A percentile compares a stretch with the other conserved stretches of the same genome.
phyloP scores from a whole-genome alignment of 2,888 invertebrate species.

The Latheticus oryzae region DNA sequence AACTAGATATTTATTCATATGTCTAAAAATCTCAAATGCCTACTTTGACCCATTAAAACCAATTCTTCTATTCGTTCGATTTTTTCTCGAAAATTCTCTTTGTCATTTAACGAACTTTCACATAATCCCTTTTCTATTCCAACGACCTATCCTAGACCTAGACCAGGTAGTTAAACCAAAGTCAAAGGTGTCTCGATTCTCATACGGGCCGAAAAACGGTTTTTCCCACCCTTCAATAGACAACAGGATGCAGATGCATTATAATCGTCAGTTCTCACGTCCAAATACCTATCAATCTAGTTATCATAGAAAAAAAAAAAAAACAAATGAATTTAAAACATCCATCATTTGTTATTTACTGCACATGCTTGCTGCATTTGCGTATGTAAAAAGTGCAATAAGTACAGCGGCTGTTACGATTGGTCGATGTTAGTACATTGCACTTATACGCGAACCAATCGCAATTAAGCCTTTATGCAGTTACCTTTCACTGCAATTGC shows the following conservation, averaged over 20 bases:
- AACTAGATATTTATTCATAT: too few relatives aligned
- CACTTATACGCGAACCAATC: conserved; percentile 46
- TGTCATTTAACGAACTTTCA: too few relatives aligned
- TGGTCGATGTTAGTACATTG: conserved; percentile 43
- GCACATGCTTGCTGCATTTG: conserved; percentile 32
- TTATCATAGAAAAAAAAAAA: neutral
- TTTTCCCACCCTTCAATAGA: conserved; percentile 40
- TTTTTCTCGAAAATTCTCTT: conserved; percentile 19
- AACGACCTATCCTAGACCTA: conserved; percentile 34
- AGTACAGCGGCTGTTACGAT: conserved; percentile 44
- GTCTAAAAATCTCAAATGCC: neutral
- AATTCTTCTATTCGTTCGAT: conserved; percentile 14
- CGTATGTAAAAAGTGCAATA: conserved; percentile 31
- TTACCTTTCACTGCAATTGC: conserved; percentile 41
- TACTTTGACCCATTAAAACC: neutral
- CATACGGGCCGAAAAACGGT: conserved; percentile 48
- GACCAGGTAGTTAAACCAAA: conserved; percentile 43
- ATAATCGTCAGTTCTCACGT: conserved; percentile 20
- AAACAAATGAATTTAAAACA: conserved; percentile 1
- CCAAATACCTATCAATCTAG: neutral
- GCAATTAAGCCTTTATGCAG: conserved; percentile 46
- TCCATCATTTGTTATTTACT: conserved; percentile 15
- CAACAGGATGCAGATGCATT: conserved; percentile 21
- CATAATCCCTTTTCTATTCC: conserved; percentile 14
- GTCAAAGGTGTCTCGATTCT: conserved; percentile 51